Evolutionary conservation across 2,888 invertebrate species (phyloP).

Genomic region (Metalampra italica): DNA sequence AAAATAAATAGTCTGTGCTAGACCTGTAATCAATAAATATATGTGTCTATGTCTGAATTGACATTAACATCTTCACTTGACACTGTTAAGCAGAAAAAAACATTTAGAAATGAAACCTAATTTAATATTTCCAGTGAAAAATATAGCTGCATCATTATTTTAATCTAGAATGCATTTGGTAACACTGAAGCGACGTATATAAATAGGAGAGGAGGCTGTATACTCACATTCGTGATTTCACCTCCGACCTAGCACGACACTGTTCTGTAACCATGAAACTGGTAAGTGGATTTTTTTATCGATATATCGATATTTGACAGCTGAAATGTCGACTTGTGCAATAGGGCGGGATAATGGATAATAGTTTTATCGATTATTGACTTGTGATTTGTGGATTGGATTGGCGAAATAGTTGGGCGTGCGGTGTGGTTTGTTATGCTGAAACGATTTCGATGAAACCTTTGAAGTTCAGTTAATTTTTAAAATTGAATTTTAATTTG

Average conservation of each 20-base stretch:
- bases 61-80: too few relatives aligned
- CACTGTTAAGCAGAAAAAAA: too few relatives aligned
- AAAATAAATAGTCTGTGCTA: too few relatives aligned
- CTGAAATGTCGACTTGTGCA: neutral
- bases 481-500: too few relatives aligned
- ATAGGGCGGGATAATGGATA: neutral
- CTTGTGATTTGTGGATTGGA: neutral
- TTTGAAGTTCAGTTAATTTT: neutral
- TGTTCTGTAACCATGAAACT: constrained; percentile 53
- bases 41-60: too few relatives aligned
- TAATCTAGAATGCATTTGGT: constrained; percentile 65
- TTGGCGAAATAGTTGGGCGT: neutral
- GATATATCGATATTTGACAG: constrained; percentile 21
- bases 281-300: constrained; percentile 45
- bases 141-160: constrained; percentile 12
- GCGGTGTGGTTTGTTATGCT: neutral
- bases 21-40: too few relatives aligned
- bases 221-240: constrained; percentile 56
- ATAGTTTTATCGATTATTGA: neutral
- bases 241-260: constrained; percentile 51
- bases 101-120: neutral
- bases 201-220: constrained; percentile 47
- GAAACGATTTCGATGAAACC: neutral
- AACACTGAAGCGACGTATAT: constrained; percentile 41
- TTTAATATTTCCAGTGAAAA: constrained; percentile 5